A percentile compares a stretch with the other conserved stretches of the same genome.
Evolutionary conservation across 1,140 invertebrate genomes (phyloP).

Genomic region (Arctopsyche grandis): DNA sequence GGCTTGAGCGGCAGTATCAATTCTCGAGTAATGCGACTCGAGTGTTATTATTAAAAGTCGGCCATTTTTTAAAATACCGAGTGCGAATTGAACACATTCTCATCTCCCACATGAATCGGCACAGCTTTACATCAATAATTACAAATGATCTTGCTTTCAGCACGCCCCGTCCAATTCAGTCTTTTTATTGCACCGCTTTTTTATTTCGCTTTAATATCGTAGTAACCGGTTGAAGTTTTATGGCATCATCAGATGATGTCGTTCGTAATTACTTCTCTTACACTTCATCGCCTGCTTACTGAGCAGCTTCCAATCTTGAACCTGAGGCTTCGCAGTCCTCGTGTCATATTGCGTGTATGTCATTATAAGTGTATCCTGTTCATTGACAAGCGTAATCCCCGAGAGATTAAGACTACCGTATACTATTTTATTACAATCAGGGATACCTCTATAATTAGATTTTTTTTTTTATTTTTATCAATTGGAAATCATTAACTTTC

Average conservation of each 20-base stretch:
- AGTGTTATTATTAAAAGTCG: conserved; percentile 13
- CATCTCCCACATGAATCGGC: background rate
- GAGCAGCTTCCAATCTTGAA: conserved; percentile 6
- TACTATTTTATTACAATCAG: no score
- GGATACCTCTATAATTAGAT: no score
- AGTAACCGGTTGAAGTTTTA: conserved; percentile 36
- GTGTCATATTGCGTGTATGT: background rate
- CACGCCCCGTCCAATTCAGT: no score
- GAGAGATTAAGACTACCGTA: background rate
- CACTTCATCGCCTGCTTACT: conserved; percentile 27
- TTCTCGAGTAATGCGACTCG: background rate
- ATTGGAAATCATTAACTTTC: no score
- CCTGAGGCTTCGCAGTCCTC: background rate
- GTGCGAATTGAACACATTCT: background rate
- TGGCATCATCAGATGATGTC: conserved; percentile 38
- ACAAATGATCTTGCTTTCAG: background rate
- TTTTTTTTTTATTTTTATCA: no score
- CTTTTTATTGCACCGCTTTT: background rate
- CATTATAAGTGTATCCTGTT: background rate
- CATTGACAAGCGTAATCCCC: background rate
- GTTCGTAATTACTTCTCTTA: conserved; percentile 36
- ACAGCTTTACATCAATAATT: background rate
- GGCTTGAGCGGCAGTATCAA: conserved; percentile 14
- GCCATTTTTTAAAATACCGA: background rate
- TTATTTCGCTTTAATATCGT: conserved; percentile 2